phyloP scores from a whole-genome alignment of 2,888 invertebrate species.

The Lordiphosa andalusiaca region DNA sequence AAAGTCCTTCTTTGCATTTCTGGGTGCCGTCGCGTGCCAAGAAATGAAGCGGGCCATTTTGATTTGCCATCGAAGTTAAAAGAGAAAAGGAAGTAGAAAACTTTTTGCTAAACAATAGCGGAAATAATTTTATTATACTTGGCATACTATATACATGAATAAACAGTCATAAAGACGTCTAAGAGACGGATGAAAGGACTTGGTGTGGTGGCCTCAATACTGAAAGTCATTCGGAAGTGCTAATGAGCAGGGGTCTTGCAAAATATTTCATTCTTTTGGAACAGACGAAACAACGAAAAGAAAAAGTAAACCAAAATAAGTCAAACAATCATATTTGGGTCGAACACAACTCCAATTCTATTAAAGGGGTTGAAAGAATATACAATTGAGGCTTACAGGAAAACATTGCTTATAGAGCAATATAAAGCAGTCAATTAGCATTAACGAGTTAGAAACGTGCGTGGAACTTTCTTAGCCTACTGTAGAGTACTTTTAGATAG shows the following conservation, averaged over 20 bases:
- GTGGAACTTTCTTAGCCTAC: no score
- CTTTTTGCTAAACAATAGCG: constrained; percentile 52
- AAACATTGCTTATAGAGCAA: no score
- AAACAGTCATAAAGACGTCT: constrained; percentile 62
- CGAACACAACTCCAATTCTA: no score
- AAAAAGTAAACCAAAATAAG: not conserved
- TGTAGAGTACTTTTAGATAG: no score
- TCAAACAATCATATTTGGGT: no score
- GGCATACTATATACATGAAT: constrained; percentile 59
- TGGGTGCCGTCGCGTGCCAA: constrained; percentile 46
- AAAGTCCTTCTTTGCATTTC: constrained; percentile 22
- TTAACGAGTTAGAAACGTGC: no score
- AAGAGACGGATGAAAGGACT: constrained; percentile 33
- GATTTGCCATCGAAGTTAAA: constrained; percentile 39
- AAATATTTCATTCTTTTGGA: not conserved
- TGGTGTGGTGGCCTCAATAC: constrained; percentile 38
- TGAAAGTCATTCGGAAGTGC: constrained; percentile 43
- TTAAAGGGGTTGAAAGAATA: no score
- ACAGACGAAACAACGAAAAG: constrained; percentile 1
- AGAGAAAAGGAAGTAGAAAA: constrained; percentile 15
- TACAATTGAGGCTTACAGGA: no score
- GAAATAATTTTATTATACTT: constrained; percentile 66
- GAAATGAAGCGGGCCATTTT: constrained; percentile 45
- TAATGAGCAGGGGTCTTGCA: constrained; percentile 41
- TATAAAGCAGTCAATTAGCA: no score